Conservation (phyloP, 1,140 invertebrate species). For the Ooceraea biroi region DNA sequence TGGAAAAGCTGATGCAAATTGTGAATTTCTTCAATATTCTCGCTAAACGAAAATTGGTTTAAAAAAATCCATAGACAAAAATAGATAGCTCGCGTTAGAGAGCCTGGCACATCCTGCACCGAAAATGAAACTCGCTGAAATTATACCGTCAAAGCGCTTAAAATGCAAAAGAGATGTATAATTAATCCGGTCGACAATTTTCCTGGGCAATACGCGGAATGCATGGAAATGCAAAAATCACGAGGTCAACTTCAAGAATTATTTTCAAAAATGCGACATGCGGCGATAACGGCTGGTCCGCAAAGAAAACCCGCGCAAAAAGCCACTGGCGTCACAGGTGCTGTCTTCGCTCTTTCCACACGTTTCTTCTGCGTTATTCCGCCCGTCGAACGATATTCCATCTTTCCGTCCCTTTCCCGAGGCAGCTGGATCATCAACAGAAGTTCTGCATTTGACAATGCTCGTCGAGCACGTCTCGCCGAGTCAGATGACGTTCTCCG, state of each 20-base stretch:
- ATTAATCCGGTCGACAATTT: slow-evolving; percentile 18
- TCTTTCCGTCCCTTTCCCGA: slow-evolving; percentile 31
- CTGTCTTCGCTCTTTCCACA: slow-evolving; percentile 34
- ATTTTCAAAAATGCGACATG: slow-evolving; percentile 31
- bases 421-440: neutral
- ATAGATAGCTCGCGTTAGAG: too few relatives aligned
- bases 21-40: neutral
- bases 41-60: too few relatives aligned
- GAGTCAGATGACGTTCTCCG: slow-evolving; percentile 32
- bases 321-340: slow-evolving; percentile 21
- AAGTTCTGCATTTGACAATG: slow-evolving; percentile 44
- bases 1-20: neutral
- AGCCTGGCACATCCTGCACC: neutral
- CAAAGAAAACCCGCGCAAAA: slow-evolving; percentile 27
- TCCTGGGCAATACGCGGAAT: neutral
- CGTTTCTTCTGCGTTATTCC: slow-evolving; percentile 33
- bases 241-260: neutral
- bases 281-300: neutral
- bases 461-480: slow-evolving; percentile 14
- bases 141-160: slow-evolving; percentile 20
- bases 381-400: slow-evolving; percentile 32
- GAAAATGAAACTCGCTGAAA: slow-evolving; percentile 4
- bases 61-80: too few relatives aligned
- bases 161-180: slow-evolving; percentile 28
- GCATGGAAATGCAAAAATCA: slow-evolving; percentile 35